Evolutionary conservation across 1,140 invertebrate genomes (phyloP).

Genomic region (Maniola jurtina): DNA sequence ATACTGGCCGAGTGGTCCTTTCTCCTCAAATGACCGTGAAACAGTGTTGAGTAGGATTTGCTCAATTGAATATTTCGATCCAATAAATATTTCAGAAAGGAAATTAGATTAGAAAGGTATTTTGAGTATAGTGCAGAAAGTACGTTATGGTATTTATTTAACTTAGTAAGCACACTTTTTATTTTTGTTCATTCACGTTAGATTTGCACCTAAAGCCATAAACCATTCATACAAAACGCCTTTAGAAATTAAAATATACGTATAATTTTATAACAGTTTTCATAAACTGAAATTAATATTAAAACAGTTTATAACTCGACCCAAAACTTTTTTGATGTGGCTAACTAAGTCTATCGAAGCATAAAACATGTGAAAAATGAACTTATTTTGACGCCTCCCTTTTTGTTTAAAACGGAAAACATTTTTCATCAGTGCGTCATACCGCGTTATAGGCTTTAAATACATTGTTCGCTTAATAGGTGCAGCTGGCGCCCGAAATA

Average conservation of each 20-base stretch:
- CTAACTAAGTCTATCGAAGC: too few relatives aligned
- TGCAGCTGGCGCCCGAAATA: slow-evolving; percentile 4
- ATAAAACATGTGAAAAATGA: background rate
- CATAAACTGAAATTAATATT: too few relatives aligned
- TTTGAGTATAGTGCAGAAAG: background rate
- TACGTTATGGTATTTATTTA: background rate
- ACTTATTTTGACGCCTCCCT: background rate
- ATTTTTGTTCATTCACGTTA: too few relatives aligned
- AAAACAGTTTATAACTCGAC: too few relatives aligned
- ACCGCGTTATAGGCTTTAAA: background rate
- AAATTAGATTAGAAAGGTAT: slow-evolving; percentile 3
- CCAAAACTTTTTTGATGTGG: too few relatives aligned
- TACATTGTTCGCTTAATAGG: background rate
- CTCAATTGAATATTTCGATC: slow-evolving; percentile 21
- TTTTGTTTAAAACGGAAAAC: background rate
- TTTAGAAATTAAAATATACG: too few relatives aligned
- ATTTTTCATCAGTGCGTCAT: background rate
- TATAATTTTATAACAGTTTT: too few relatives aligned
- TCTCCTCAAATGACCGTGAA: slow-evolving; percentile 22
- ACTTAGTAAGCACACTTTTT: too few relatives aligned
- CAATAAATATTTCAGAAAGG: slow-evolving; percentile 16
- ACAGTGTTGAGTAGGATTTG: slow-evolving; percentile 18
- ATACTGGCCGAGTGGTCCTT: slow-evolving; percentile 18
- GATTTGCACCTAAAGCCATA: too few relatives aligned
- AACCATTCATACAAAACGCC: too few relatives aligned